Evolutionary conservation across 2,113 vertebrate genomes (phyloP), one percentile per base, ranked within the genome.

Genomic region (Leptobrachium leishanense): DNA sequence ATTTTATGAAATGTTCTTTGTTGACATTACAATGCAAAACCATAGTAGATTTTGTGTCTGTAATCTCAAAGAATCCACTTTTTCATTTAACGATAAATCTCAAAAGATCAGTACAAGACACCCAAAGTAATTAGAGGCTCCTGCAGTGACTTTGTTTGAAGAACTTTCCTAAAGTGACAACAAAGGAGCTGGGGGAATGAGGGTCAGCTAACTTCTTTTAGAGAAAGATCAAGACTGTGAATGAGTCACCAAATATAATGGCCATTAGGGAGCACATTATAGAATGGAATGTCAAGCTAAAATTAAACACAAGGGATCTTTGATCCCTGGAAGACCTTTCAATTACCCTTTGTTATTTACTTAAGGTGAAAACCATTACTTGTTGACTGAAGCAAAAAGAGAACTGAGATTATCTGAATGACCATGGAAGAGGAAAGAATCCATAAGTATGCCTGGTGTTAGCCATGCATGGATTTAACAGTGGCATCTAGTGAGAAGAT

Each of bases 201-300:
- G 85, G 87, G 46, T 82, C 87, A 88, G 77, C 88, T 88, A 88
- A 87, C 86, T 84, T 82, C 83, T 82, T 85, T 79, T 81, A 85
- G 66, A 75, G 46, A 89, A 81, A 76, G 79, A 84, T 81, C 79
- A 78, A 73, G 46, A 31, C 59, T 68, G 50, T 65, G 63, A 82
- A 84, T 78, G 74, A 83, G 82, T 71, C 69, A 46, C 53, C 78
- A 1, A 0, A 72, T 83, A 81, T 79, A 87, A 87, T 84, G 82
- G 83, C 31, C 70, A 83, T 87, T 87, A 74, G 42, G 71, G 9
- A 62, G 42, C 46, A 74, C 64, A 68, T n/a, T n/a, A n/a, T 62
- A 20, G 43, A 74, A 74, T 55, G 64, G 65, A 81, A 74, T 81
- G 64, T 40, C 42, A 59, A 57, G 10, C 63, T 31, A 73, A 73